Base-by-base conservation (phyloP, 2,797 vertebrate species). In the Molossus molossus region DNA sequence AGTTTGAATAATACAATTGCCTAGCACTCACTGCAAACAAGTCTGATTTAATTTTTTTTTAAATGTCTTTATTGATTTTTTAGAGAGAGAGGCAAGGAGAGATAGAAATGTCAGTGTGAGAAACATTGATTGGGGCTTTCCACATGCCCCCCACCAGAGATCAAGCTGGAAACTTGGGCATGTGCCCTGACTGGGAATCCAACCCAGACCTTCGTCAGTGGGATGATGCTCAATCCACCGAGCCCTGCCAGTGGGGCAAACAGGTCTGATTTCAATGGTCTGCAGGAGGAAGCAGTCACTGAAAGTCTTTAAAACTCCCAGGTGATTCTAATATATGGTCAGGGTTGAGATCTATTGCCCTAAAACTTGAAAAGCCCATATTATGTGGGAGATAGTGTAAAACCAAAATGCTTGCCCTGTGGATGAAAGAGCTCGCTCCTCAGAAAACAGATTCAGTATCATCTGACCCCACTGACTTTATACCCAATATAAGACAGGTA, bases 291-390 rank as follows among this genome's bases (percentile, higher is more conserved):
- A 93, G 11, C 15, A 70, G 13, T 87, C 2, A 62, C 9, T 60
- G 40, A 2, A 13, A 76, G 33, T 55, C 76, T 92, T 25, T 50
- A 58, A 69, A 94, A 33, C 15, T 58, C 23, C 20, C 3, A 45
- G 10, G 23, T n/a, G 29, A 83, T 84, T 83, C 27, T 87, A 83
- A 90, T 4, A 57, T 5, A 70, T 8, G 18, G 0, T 12, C 55
- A 62, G 20, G 3, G 67, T 50, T 90, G 62, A 69, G 37, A 55
- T 0, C 15, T 17, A 45, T 23, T 65, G 25, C 12, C 45, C 23
- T 90, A 81, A 96, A 94, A 29, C 10, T 10, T 90, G 50, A 81
- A 45, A 94, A 90, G 9, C 9, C 4, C 15, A 67, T 37, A 50
- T 6, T 55, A 4, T n/a, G 12, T 75, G 10, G 29, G 33, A 94